Percentiles rank a stretch among this genome's conserved stretches.
phyloP scores from a whole-genome alignment of 2,888 invertebrate genomes.

The Boloria selene region DNA sequence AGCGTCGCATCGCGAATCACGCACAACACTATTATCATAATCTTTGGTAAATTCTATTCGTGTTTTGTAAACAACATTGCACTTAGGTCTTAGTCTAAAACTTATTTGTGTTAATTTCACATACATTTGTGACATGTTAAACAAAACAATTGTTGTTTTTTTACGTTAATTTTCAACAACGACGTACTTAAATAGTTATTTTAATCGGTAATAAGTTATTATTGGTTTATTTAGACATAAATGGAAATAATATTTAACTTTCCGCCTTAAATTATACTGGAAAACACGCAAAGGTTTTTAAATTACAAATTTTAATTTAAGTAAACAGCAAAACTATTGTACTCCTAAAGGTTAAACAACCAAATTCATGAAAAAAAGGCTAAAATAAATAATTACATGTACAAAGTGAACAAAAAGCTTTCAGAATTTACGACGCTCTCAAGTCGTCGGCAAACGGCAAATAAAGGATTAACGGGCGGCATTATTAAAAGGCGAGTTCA shows the following conservation, averaged over 20 bases:
- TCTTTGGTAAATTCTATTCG: constrained; percentile 17
- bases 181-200: neutral
- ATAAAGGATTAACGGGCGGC: constrained; percentile 26
- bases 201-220: too few species aligned
- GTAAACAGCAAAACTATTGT: constrained; percentile 8
- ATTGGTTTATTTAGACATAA: too few species aligned
- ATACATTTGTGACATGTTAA: too few species aligned
- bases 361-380: constrained; percentile 18
- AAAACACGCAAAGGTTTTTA: too few species aligned
- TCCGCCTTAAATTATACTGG: too few species aligned
- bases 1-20: neutral
- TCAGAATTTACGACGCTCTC: constrained; percentile 17
- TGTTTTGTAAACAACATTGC: constrained; percentile 14
- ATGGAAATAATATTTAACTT: too few species aligned
- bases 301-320: neutral
- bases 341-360: neutral
- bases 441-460: constrained; percentile 20
- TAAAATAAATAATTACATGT: constrained; percentile 19
- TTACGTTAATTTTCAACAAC: too few species aligned
- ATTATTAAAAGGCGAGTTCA: constrained; percentile 23
- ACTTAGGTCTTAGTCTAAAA: constrained; percentile 3
- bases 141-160: too few species aligned
- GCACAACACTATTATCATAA: constrained; percentile 23
- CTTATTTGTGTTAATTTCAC: neutral
- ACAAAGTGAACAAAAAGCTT: constrained; percentile 22